Evolutionary conservation across 2,113 vertebrate genomes (phyloP).

Genomic region (Nothobranchius kuhntae): DNA sequence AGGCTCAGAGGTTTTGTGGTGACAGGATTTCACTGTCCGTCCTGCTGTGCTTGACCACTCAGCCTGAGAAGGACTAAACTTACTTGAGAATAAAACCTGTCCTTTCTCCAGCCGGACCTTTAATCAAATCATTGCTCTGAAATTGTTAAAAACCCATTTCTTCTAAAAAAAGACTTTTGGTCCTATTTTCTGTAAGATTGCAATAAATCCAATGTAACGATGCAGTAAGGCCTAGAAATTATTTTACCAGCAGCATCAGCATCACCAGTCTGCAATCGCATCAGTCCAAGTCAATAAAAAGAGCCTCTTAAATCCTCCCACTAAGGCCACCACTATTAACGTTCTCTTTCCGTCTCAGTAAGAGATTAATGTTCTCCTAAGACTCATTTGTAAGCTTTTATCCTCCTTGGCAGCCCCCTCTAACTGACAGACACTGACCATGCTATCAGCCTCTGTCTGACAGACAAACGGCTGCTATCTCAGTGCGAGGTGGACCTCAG

Average conservation of each 20-base stretch:
- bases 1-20: conserved; percentile 17
- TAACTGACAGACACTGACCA: conserved; percentile 36
- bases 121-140: conserved; percentile 34
- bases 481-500: conserved; percentile 15
- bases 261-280: conserved; percentile 43
- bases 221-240: conserved; percentile 32
- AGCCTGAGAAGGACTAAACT: background rate
- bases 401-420: conserved; percentile 40
- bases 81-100: conserved; percentile 20
- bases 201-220: conserved; percentile 36
- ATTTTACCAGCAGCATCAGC: conserved; percentile 42
- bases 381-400: conserved; percentile 48
- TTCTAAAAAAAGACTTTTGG: conserved; percentile 21
- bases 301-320: conserved; percentile 59
- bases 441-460: conserved; percentile 38
- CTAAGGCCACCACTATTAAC: conserved; percentile 49
- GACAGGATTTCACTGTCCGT: conserved; percentile 8
- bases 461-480: conserved; percentile 36
- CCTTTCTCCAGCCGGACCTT: conserved; percentile 18
- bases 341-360: conserved; percentile 42
- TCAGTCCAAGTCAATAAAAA: conserved; percentile 60
- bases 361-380: conserved; percentile 49
- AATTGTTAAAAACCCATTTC: conserved; percentile 42
- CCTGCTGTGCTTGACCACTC: conserved; percentile 1
- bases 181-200: background rate